phyloP scores from a whole-genome alignment of 1,140 invertebrate genomes.

The Ostrea denselamellosa region DNA sequence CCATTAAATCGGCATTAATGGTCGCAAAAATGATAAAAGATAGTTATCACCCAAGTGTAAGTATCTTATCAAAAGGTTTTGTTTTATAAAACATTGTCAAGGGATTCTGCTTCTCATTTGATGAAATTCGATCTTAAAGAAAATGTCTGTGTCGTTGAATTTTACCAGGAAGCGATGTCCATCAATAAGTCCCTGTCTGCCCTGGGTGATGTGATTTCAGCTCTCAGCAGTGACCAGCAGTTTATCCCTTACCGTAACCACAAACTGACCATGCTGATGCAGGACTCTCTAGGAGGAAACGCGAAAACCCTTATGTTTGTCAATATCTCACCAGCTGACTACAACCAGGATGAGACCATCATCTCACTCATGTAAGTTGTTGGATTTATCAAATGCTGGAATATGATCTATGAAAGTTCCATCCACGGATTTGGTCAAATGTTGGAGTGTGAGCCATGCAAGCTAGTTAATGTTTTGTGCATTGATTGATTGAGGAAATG shows the following conservation, averaged over 20 bases:
- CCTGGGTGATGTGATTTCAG: constrained; percentile 88
- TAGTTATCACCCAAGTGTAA: too few species aligned
- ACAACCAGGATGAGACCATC: constrained; percentile 80
- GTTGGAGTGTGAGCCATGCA: too few species aligned
- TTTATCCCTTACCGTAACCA: constrained; percentile 81
- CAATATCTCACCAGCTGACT: constrained; percentile 81
- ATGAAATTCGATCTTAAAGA: not conserved
- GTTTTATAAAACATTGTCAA: too few species aligned
- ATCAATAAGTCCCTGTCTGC: constrained; percentile 90
- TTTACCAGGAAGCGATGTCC: constrained; percentile 91
- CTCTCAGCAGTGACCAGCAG: constrained; percentile 83
- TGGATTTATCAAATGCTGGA: not conserved
- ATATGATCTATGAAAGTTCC: not conserved
- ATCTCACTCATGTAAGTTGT: constrained; percentile 78
- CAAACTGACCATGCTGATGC: constrained; percentile 82
- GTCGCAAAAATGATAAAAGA: too few species aligned
- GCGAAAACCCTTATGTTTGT: constrained; percentile 83
- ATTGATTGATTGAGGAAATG: too few species aligned
- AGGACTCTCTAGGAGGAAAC: constrained; percentile 82
- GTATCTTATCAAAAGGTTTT: too few species aligned
- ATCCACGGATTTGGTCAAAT: too few species aligned
- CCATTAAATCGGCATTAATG: too few species aligned
- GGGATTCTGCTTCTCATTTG: not conserved
- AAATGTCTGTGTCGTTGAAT: not conserved
- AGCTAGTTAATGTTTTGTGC: too few species aligned